A percentile compares a stretch with the other conserved stretches of the same genome.
These are phyloP conservation scores for Lynx canadensis DNA, from an alignment of 2,113 vertebrate species.

Conservation along the genomic window DNA sequence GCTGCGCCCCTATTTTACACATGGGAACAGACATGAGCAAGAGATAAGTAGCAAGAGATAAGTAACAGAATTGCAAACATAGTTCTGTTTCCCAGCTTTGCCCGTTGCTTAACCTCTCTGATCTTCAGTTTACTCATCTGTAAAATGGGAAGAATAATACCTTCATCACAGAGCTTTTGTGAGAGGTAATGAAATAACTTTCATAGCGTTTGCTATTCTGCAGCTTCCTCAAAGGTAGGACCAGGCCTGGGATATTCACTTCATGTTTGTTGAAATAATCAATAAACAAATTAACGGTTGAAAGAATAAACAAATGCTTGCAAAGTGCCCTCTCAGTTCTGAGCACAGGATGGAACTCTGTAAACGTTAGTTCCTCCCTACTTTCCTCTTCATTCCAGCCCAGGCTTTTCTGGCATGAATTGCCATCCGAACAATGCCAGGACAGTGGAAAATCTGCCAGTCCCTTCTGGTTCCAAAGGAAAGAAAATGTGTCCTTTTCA, in stretches of 20 bases:
- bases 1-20: background rate
- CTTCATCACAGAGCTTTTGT: background rate
- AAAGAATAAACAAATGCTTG: background rate
- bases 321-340: background rate
- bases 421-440: background rate
- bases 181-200: background rate
- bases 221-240: background rate
- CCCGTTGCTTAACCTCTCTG: background rate
- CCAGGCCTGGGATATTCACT: background rate
- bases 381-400: background rate
- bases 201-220: background rate
- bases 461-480: slow-evolving; percentile 9
- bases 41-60: background rate
- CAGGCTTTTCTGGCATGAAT: background rate
- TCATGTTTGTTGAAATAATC: background rate
- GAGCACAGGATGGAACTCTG: background rate
- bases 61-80: background rate
- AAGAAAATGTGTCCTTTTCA: background rate
- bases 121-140: background rate
- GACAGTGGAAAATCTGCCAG: background rate
- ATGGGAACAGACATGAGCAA: background rate
- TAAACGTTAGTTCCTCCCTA: background rate
- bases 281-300: background rate
- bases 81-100: background rate
- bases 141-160: background rate